These are phyloP conservation scores for Drosophila lacicola DNA, from an alignment of 2,888 invertebrate species.

Conservation along the genomic window DNA sequence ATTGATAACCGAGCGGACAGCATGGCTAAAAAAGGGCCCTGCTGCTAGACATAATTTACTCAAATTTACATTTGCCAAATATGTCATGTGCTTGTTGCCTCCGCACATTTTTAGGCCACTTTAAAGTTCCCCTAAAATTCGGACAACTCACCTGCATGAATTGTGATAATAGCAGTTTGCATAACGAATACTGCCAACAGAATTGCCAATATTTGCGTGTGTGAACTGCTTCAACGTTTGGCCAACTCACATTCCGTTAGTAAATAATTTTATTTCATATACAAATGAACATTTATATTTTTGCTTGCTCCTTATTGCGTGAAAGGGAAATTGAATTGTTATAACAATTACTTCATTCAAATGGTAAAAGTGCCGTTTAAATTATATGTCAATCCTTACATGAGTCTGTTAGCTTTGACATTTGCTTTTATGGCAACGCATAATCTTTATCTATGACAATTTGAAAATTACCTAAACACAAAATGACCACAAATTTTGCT, in stretches of 20 bases:
- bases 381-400: no score
- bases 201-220: constrained; percentile 31
- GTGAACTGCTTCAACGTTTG: no score
- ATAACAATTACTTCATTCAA: no score
- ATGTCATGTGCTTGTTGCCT: neutral
- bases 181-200: constrained; percentile 16
- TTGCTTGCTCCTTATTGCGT: no score
- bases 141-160: neutral
- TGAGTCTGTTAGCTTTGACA: neutral
- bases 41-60: constrained; percentile 12
- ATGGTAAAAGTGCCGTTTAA: no score
- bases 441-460: constrained; percentile 4
- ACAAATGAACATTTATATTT: no score
- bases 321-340: no score
- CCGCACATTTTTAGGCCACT: neutral
- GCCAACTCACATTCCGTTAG: no score
- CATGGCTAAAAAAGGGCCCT: no score
- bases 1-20: constrained; percentile 47
- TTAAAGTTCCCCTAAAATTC: no score
- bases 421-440: neutral
- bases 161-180: constrained; percentile 28
- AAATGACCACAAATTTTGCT: constrained; percentile 68
- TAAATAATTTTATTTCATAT: no score
- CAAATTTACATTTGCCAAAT: neutral
- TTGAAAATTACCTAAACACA: constrained; percentile 43